Evolutionary conservation across 1,140 invertebrate species (phyloP).

Genomic region (Bombus polaris): DNA sequence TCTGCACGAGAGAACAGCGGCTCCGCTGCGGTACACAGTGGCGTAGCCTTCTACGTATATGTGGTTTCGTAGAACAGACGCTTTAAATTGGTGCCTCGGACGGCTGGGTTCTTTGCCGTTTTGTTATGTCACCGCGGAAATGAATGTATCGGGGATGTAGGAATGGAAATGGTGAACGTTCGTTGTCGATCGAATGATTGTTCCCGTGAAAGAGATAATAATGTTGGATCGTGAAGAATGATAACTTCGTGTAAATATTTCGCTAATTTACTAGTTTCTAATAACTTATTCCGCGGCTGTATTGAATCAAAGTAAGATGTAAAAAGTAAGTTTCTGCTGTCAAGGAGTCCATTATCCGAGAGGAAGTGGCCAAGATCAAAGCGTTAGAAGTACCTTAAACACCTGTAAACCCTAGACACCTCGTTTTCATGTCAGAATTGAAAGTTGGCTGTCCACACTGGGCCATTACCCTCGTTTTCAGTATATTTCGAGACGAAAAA

Average conservation of each 20-base stretch:
- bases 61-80: neutral
- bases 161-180: neutral
- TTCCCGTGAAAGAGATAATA: neutral
- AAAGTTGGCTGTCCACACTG: neutral
- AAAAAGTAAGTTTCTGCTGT: neutral
- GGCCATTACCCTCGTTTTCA: neutral
- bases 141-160: conserved; percentile 4
- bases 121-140: conserved; percentile 24
- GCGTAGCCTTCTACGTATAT: conserved; percentile 44
- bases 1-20: conserved; percentile 59
- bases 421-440: conserved; percentile 20
- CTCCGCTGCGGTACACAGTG: conserved; percentile 55
- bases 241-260: neutral
- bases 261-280: neutral
- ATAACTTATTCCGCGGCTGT: neutral
- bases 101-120: conserved; percentile 1
- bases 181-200: neutral
- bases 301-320: neutral
- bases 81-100: conserved; percentile 2
- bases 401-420: neutral
- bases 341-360: neutral
- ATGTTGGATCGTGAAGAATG: neutral
- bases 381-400: too few species aligned
- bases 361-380: neutral
- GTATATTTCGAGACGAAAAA: neutral